Percentiles rank a stretch among this genome's conserved stretches.
These are phyloP conservation scores for Sciurus niger DNA, from an alignment of 2,113 vertebrate species.

Conservation along the genomic window DNA sequence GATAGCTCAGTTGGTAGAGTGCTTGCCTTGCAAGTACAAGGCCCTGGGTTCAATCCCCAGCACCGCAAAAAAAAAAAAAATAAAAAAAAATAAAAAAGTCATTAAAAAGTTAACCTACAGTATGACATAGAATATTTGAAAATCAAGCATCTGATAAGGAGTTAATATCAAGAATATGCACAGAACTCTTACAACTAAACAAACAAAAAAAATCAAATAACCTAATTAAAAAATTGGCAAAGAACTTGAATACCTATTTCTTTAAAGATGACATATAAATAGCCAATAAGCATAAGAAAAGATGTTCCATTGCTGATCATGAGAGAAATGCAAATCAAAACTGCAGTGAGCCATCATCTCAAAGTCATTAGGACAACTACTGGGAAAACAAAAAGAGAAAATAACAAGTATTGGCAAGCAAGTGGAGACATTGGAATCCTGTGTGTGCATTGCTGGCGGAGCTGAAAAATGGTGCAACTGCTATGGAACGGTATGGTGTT, in stretches of 20 bases:
- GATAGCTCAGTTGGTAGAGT: too few species aligned
- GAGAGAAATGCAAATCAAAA: constrained; percentile 3
- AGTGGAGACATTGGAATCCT: not conserved
- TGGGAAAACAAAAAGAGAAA: not conserved
- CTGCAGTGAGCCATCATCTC: not conserved
- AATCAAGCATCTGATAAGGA: not conserved
- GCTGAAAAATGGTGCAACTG: not conserved
- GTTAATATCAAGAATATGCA: not conserved
- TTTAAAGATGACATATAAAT: constrained; percentile 1
- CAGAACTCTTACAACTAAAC: not conserved
- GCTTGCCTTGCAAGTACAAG: too few species aligned
- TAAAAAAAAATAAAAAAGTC: not conserved
- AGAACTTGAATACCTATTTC: not conserved
- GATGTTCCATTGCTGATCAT: not conserved
- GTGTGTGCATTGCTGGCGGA: not conserved
- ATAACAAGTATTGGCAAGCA: not conserved
- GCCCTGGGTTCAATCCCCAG: too few species aligned
- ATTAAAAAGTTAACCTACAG: not conserved
- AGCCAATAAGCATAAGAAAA: not conserved
- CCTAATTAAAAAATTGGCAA: not conserved
- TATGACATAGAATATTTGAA: not conserved
- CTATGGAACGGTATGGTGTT: not conserved
- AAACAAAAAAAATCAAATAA: not conserved
- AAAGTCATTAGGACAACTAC: not conserved
- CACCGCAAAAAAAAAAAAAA: too few species aligned